A percentile compares a stretch with the other conserved stretches of the same genome.
phyloP scores from a whole-genome alignment of 2,888 invertebrate species.

The Pecten maximus region DNA sequence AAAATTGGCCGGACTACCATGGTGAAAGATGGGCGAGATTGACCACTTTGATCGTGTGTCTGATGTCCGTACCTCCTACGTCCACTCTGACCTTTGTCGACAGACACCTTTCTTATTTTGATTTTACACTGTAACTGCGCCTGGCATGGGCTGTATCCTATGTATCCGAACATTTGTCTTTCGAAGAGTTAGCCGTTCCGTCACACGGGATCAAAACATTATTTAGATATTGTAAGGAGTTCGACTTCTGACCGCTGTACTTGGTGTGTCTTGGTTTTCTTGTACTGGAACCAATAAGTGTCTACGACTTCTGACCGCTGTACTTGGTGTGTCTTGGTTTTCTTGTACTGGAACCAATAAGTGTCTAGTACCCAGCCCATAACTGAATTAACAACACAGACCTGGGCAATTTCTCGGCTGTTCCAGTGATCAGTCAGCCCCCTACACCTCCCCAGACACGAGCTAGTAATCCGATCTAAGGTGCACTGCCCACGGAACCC shows the following conservation, averaged over 20 bases:
- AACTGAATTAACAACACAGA: background rate
- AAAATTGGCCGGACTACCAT: background rate
- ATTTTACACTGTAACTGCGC: background rate
- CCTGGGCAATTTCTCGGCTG: background rate
- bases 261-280: background rate
- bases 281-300: background rate
- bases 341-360: background rate
- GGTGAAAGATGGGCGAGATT: background rate
- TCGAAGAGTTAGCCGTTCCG: background rate
- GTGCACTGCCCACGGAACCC: background rate
- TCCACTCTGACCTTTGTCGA: background rate
- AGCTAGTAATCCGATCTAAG: background rate
- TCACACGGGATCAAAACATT: background rate
- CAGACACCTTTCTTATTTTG: background rate
- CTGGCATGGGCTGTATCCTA: background rate
- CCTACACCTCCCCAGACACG: background rate
- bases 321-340: background rate
- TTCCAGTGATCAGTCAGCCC: background rate
- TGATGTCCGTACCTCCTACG: background rate
- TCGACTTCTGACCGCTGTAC: background rate
- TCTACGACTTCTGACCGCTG: background rate
- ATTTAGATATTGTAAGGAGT: background rate
- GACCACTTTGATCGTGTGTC: conserved; percentile 4
- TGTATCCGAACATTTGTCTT: background rate
- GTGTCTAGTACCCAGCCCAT: background rate